Base-by-base conservation (phyloP, 2,797 vertebrate species). In the Siniperca obscura region DNA sequence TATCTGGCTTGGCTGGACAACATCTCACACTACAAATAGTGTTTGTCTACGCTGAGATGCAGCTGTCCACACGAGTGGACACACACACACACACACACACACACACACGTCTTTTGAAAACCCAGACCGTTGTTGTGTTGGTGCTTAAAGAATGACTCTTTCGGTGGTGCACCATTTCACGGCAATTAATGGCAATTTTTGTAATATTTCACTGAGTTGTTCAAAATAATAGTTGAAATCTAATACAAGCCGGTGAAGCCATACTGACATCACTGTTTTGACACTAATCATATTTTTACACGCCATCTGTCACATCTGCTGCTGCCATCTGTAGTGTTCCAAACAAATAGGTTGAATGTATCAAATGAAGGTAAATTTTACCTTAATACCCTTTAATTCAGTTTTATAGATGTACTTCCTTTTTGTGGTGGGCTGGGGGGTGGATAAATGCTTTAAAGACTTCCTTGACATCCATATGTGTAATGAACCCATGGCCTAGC, bases 1-100 rank as follows among this genome's bases (percentile, higher is more conserved):
- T 89, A 84, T 90, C 80, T 87, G 52, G 27, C 42, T 13, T 19
- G n/a, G 55, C 19, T 78, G 72, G 40, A 82, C 71, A 61, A n/a
- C 62, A 42, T 68, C 42, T 65, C 17, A 5, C 21, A 30, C n/a
- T 68, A 50, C 80, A 73, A 78, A 53, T 75, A 34, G 13, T 66
- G 21, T 75, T 75, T 70, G 74, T 80, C 42, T 34, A 7, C 1
- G 11, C 64, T 36, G 22, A 78, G n/a, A 55, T 73, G 46, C 59
- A 64, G 42, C 66, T 77, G 40, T 76, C 38, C 10, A n/a, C 52
- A 60, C 27, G 17, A 68, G 53, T 50, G 52, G 27, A 67, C 8
- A 48, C 3, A 21, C 19, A 67, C 3, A 7, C 21, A 66, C 27
- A 27, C 27, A 67, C 3, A 7, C 21, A 66, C n/a, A 67, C 8